Conservation (phyloP, 2,888 invertebrate species). For the Acanthosepion pharaonis region DNA sequence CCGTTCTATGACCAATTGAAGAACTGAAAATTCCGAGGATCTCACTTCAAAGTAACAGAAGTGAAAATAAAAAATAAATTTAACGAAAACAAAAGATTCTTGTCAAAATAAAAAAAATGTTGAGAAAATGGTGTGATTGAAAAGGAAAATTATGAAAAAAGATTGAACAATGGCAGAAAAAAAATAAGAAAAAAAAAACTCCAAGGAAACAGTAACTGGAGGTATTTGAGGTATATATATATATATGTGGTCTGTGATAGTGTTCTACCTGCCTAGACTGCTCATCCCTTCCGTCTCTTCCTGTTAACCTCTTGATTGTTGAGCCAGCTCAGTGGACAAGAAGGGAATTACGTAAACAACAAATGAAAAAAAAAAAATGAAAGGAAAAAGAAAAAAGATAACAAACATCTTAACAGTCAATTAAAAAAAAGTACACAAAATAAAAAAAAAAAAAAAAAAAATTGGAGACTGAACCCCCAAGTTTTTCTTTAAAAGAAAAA, state of each 20-base stretch:
- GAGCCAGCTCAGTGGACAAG: not conserved
- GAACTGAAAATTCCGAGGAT: not conserved
- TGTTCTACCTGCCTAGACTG: slow-evolving; percentile 38
- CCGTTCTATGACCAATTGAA: not conserved
- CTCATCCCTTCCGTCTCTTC: slow-evolving; percentile 42
- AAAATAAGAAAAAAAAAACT: not conserved
- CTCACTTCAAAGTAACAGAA: not conserved
- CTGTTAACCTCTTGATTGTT: slow-evolving; percentile 25
- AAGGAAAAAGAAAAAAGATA: not conserved
- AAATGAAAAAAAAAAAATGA: not conserved
- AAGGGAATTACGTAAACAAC: slow-evolving; percentile 11
- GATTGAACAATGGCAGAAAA: slow-evolving; percentile 18
- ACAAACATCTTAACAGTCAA: not conserved
- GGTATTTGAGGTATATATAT: slow-evolving; percentile 42
- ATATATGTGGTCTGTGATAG: slow-evolving; percentile 37
- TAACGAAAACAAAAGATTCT: not conserved
- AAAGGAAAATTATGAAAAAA: slow-evolving; percentile 36
- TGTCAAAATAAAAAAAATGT: not conserved
- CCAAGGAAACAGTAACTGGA: slow-evolving; percentile 38
- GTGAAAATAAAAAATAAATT: not conserved
- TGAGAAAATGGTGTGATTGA: not conserved
- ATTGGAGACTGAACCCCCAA: not conserved
- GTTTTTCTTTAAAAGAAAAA: not conserved
- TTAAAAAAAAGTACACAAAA: not conserved
- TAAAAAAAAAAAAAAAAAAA: slow-evolving; percentile 10